Percentiles rank a stretch among this genome's conserved stretches.
Conservation (phyloP, 2,888 invertebrate genomes). For the Eilema caniola region DNA sequence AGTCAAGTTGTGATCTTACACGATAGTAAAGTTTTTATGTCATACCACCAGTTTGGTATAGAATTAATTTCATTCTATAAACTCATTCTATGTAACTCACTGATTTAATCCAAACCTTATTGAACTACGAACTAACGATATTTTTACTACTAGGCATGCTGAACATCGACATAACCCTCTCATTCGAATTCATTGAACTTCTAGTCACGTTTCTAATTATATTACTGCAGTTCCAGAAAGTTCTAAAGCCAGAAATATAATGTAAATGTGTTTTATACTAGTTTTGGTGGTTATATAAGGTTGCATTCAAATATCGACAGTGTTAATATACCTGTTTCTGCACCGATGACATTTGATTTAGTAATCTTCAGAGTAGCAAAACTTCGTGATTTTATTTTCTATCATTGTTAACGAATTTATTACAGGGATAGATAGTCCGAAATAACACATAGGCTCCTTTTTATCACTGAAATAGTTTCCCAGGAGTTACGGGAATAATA, state of each 20-base stretch:
- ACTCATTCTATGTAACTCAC: background rate
- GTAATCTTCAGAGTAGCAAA: too few species aligned
- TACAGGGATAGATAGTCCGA: too few species aligned
- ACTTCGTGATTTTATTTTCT: too few species aligned
- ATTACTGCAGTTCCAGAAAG: slow-evolving; percentile 73
- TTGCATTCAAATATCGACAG: too few species aligned
- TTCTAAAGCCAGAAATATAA: slow-evolving; percentile 53
- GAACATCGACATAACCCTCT: slow-evolving; percentile 72
- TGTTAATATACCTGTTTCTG: background rate
- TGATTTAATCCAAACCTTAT: background rate
- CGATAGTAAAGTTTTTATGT: too few species aligned
- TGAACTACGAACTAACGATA: background rate
- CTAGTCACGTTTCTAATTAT: slow-evolving; percentile 76
- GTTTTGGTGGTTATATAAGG: background rate
- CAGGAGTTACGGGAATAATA: too few species aligned
- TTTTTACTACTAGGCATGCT: slow-evolving; percentile 73
- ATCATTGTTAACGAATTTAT: too few species aligned
- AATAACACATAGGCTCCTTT: too few species aligned
- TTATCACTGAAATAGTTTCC: too few species aligned
- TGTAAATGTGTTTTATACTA: background rate
- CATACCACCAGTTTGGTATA: too few species aligned
- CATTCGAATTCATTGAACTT: slow-evolving; percentile 71
- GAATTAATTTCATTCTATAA: too few species aligned
- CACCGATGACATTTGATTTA: background rate
- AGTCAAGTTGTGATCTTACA: too few species aligned